Base-by-base conservation (phyloP, 2,797 vertebrate species). In the Erpetoichthys calabaricus region DNA sequence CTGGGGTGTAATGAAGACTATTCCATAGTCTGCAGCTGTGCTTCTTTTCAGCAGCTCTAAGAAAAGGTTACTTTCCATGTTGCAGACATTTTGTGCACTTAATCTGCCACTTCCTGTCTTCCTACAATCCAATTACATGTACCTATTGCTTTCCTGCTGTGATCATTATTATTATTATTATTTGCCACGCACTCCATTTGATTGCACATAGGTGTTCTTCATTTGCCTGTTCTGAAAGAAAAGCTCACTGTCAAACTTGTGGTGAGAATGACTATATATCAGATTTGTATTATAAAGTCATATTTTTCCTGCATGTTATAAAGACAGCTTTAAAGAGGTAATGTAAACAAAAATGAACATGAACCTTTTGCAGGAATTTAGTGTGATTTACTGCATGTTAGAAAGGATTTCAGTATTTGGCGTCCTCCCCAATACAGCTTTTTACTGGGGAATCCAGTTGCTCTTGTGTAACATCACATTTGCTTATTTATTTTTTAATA, bases 71-170 rank as follows among this genome's bases (percentile, higher is more conserved):
- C 25, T 25, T 25, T 3, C 47, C n/a, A 49, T 7, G 7, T 7
- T 49, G 47, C 4, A 7, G 47, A 49, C 7, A 49, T 49, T 7
- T 3, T 7, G n/a, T 3, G n/a, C n/a, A n/a, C 47, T 49, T 7
- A 49, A 7, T 49, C 47, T 49, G 47, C 47, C 47, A 49, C n/a
- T 49, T 49, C 47, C 47, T 49, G 47, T 49, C 47, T n/a, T 49
- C n/a, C 25, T 25, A 25, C 7, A 3, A 49, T 49, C 47, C 47
- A 7, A 7, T 49, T n/a, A 49, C n/a, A 49, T 49, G 47, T n/a
- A 3, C 47, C 47, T 49, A n/a, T 3, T 3, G 47, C 3, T 49
- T 49, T 49, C 4, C 47, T 49, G 5, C 47, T 49, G 47, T 7
- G 4, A 5, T 49, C 7, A 49, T 49, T 49, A 49, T 49, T 49